phyloP scores from a whole-genome alignment of 37 sponge, comb jelly and placozoan species.

The Ephydatia muelleri region DNA sequence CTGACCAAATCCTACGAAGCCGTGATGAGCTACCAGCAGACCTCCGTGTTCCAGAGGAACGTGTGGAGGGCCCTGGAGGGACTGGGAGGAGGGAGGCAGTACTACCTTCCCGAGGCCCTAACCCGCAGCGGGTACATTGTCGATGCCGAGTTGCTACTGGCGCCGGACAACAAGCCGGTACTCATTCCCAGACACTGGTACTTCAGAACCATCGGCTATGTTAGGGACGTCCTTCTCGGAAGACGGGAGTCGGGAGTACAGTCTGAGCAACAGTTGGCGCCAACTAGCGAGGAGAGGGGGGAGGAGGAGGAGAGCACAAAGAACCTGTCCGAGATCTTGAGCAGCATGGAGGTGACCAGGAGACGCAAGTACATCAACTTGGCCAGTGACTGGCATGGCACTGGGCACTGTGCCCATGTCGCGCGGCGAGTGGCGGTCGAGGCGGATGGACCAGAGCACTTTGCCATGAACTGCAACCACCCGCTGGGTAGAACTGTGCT shows the following conservation, averaged over 20 bases:
- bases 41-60: constrained; percentile 21
- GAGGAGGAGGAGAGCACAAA: not conserved
- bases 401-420: not conserved
- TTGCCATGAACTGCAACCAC: constrained; percentile 26
- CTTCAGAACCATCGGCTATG: not conserved
- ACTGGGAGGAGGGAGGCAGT: constrained; percentile 14
- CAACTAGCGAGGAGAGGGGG: not conserved
- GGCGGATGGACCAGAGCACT: constrained; percentile 67
- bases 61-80: constrained; percentile 1
- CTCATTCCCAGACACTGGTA: constrained; percentile 22
- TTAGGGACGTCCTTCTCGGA: not conserved
- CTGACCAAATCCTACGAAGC: not conserved
- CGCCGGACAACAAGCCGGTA: constrained; percentile 13
- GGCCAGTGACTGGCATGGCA: constrained; percentile 54
- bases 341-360: not conserved
- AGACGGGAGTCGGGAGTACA: not conserved
- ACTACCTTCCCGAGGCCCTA: constrained; percentile 4
- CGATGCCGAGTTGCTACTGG: constrained; percentile 50
- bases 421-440: constrained; percentile 42
- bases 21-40: not conserved
- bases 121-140: constrained; percentile 14
- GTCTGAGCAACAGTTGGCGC: not conserved
- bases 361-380: constrained; percentile 7
- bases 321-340: not conserved
- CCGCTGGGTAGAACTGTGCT: constrained; percentile 41